Conservation (phyloP, 2,113 vertebrate species). For the Bufo gargarizans region DNA sequence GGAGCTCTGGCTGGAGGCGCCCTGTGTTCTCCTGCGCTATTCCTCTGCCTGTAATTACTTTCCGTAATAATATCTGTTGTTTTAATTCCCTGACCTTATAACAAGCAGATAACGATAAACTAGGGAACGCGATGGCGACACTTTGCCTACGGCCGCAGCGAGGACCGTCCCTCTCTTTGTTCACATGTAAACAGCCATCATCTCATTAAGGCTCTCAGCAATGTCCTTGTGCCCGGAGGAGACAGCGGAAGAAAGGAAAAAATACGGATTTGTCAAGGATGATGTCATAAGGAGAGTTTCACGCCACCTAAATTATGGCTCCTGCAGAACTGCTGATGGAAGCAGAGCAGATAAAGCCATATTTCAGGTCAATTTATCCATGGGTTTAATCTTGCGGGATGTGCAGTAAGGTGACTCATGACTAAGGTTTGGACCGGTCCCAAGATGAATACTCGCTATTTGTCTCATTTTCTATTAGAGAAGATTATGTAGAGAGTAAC, state of each 20-base stretch:
- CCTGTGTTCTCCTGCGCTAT: not conserved
- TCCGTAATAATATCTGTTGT: not conserved
- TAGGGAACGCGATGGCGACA: not conserved
- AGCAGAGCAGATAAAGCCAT: conserved; percentile 48
- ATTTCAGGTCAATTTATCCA: conserved; percentile 55
- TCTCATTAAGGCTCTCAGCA: conserved; percentile 53
- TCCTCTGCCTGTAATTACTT: not conserved
- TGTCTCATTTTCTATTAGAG: conserved; percentile 46
- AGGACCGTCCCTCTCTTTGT: not conserved
- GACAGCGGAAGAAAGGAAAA: not conserved
- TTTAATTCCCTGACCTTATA: not conserved
- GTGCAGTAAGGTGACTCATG: conserved; percentile 54
- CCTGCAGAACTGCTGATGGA: conserved; percentile 42
- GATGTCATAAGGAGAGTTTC: conserved; percentile 39
- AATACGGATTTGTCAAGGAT: conserved; percentile 54
- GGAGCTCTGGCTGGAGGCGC: not conserved
- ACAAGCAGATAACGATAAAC: not conserved
- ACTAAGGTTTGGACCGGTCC: conserved; percentile 49
- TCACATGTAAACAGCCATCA: conserved; percentile 54
- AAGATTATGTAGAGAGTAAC: conserved; percentile 37
- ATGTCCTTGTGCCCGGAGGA: conserved; percentile 50
- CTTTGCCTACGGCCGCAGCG: not conserved
- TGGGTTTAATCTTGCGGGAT: conserved; percentile 55
- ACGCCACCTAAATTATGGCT: not conserved
- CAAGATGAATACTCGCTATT: conserved; percentile 41